Evolutionary conservation across 2,888 invertebrate genomes (phyloP).

Genomic region (Spisula subtruncata): DNA sequence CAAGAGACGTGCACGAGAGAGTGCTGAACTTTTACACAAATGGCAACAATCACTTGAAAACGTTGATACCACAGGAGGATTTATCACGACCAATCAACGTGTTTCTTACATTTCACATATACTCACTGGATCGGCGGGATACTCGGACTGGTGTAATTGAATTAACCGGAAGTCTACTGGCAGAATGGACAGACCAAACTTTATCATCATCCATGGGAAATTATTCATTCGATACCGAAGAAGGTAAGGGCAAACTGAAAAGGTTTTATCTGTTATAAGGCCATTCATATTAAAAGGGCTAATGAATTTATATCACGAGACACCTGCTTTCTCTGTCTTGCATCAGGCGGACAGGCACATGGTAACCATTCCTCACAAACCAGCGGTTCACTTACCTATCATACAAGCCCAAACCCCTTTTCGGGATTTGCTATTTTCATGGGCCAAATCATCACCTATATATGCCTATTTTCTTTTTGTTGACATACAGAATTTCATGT

Average conservation of each 20-base stretch:
- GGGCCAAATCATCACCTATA: too few relatives aligned
- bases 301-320: too few relatives aligned
- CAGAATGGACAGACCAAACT: conserved; percentile 54
- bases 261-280: too few relatives aligned
- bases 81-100: conserved; percentile 39
- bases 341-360: too few relatives aligned
- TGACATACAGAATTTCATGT: too few relatives aligned
- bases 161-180: conserved; percentile 48
- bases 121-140: conserved; percentile 54
- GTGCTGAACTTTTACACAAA: conserved; percentile 50
- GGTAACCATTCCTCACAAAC: too few relatives aligned
- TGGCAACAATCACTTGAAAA: conserved; percentile 32
- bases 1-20: conserved; percentile 26
- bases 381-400: too few relatives aligned
- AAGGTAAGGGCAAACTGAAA: conserved; percentile 17
- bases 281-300: too few relatives aligned
- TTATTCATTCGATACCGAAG: conserved; percentile 32
- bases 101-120: conserved; percentile 40
- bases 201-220: conserved; percentile 35
- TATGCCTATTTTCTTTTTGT: too few relatives aligned
- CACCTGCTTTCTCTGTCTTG: too few relatives aligned
- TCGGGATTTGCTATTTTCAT: too few relatives aligned
- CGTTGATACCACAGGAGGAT: conserved; percentile 48
- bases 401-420: too few relatives aligned
- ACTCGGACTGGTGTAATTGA: conserved; percentile 47